Base-by-base conservation (phyloP, 1,140 invertebrate genomes). In the Arion vulgaris region DNA sequence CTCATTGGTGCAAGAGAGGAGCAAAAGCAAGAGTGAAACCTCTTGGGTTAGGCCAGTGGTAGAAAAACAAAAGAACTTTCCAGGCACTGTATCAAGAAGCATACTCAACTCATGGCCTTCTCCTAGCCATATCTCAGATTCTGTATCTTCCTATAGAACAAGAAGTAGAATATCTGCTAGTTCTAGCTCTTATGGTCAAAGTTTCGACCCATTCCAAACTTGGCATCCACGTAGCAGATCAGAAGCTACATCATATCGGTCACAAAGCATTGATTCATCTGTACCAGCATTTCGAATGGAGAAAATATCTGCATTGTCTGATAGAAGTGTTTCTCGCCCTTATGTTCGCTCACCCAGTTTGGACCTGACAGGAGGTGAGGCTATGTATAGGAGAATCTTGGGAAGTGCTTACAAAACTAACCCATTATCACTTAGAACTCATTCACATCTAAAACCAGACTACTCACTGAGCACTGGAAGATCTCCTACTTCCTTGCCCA, bases 201-300 rank as follows among this genome's bases (percentile, higher is more conserved):
- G 38, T 28, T 57, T 66, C 66, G 76, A 78, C 57, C 76, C 76
- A 36, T 78, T 78, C 28, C 51, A 66, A 38, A 66, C 76, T 19
- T 78, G 76, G 76, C 76, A 78, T n/a, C 51, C 76, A 28, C 23
- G 1, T 19, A 72, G 71, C 26, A 41, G 36, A 7, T 26, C 71
- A 66, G 62, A 28, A 66, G 62, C 62, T 7, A 66, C 62, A 66
- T 66, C 62, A 66, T 32, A 66, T 34, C 28, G 28, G 9, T 66
- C 28, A 32, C 62, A 32, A n/a, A 66, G 62, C 19, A 28, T 28
- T 32, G 28, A 1, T 66, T 66, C 62, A 66, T 32, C 62, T 5
- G 11, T 38, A 41, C 1, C 71, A 73, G 36, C 23, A 23, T 39
- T 5, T 45, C 15, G 9, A 57, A 9, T 23, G 23, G 23, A 23